phyloP scores from a whole-genome alignment of 2,797 vertebrate genomes.

The Pseudotriccus pelzelni region DNA sequence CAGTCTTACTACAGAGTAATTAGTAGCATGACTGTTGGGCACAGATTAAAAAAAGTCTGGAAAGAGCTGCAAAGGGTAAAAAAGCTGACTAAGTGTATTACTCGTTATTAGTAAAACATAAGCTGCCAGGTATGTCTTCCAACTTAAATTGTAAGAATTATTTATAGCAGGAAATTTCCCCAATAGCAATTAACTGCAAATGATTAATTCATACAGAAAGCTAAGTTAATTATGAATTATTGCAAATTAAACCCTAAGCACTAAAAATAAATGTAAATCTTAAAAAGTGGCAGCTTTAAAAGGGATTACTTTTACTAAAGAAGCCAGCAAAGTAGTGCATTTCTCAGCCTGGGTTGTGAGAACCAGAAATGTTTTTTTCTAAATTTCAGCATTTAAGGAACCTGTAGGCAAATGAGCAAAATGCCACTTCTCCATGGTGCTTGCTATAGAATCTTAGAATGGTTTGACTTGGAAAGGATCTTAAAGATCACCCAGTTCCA shows the following conservation, averaged over 20 bases:
- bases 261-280: constrained; percentile 21
- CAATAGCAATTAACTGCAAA: constrained; percentile 5
- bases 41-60: not conserved
- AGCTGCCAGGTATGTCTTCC: constrained; percentile 11
- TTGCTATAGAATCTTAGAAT: not conserved
- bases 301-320: not conserved
- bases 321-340: not conserved
- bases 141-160: not conserved
- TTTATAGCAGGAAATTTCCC: constrained; percentile 31
- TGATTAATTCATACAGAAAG: constrained; percentile 44
- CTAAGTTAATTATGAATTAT: constrained; percentile 42
- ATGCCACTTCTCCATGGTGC: not conserved
- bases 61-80: not conserved
- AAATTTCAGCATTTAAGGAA: not conserved
- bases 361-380: not conserved
- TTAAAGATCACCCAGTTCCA: not conserved
- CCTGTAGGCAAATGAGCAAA: not conserved
- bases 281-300: not conserved
- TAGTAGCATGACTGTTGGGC: constrained; percentile 8
- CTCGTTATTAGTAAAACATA: constrained; percentile 1
- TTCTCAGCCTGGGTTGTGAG: not conserved
- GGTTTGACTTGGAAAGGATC: not conserved
- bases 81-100: constrained; percentile 28
- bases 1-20: constrained; percentile 10
- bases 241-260: constrained; percentile 14